Percentiles rank a stretch among this genome's conserved stretches.
These are phyloP conservation scores for Holothuria glaberrima DNA, from an alignment of 35 echinoderm and acorn worm species.

Conservation along the genomic window DNA sequence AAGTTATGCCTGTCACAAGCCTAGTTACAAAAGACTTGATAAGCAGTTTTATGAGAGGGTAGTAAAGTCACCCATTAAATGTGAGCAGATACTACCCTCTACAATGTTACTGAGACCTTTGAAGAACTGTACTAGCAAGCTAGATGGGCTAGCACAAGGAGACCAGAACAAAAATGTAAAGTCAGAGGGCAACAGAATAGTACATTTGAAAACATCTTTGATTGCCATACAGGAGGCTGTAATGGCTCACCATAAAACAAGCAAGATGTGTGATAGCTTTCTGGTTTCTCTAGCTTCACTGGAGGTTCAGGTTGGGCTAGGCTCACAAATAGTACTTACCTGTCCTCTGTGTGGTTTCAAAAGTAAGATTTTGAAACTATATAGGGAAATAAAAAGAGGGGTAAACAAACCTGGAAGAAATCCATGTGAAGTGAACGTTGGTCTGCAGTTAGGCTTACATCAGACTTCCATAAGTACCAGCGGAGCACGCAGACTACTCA, in stretches of 20 bases:
- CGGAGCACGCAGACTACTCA: not conserved
- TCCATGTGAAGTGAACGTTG: not conserved
- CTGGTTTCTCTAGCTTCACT: not conserved
- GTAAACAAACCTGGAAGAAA: not conserved
- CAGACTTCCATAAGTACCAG: not conserved
- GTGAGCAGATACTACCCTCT: not conserved
- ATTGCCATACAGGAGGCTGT: not conserved
- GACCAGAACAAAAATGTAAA: not conserved
- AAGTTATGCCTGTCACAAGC: not conserved
- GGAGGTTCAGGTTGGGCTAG: not conserved
- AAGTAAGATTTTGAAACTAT: not conserved
- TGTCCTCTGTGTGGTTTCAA: not conserved
- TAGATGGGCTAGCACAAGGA: not conserved
- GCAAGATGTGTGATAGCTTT: not conserved
- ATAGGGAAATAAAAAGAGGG: not conserved
- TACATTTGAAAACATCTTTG: not conserved
- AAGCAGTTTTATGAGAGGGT: not conserved
- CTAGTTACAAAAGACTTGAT: not conserved
- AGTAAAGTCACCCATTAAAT: not conserved
- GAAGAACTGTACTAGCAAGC: not conserved
- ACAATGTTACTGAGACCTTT: not conserved
- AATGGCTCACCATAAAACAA: not conserved
- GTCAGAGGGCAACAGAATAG: not conserved
- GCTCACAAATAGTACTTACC: not conserved
- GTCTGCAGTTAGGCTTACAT: not conserved